A percentile compares a stretch with the other conserved stretches of the same genome.
These are phyloP conservation scores for Fissipunctia ypsillon DNA, from an alignment of 2,888 invertebrate species.

Conservation along the genomic window DNA sequence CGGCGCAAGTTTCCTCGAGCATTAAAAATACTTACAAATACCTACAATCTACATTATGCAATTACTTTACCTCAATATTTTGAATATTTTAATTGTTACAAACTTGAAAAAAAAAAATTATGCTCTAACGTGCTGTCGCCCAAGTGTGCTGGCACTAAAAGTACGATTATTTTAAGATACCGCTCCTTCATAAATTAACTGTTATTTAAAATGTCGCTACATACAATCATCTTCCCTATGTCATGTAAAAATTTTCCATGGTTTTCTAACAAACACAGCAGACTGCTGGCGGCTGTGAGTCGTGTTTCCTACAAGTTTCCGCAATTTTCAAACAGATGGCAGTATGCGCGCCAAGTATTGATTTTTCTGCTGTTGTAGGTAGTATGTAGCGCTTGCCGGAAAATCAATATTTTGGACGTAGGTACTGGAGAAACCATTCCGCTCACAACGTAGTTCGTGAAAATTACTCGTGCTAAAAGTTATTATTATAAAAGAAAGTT, in stretches of 20 bases:
- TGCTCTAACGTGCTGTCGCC: background rate
- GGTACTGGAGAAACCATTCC: conserved; percentile 79
- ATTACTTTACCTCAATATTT: background rate
- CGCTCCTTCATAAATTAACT: background rate
- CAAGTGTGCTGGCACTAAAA: background rate
- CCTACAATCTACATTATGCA: background rate
- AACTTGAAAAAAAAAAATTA: background rate
- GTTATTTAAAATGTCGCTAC: background rate
- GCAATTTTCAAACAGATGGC: conserved; percentile 78
- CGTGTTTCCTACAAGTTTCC: conserved; percentile 30
- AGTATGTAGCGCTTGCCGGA: conserved; percentile 68
- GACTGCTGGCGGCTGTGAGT: background rate
- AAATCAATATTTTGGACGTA: conserved; percentile 85
- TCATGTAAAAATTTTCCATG: background rate
- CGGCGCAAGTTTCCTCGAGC: background rate
- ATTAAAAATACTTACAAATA: background rate
- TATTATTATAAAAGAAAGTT: conserved; percentile 28
- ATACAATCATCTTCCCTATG: background rate
- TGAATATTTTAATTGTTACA: background rate
- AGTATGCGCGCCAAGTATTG: conserved; percentile 80
- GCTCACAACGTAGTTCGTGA: conserved; percentile 69
- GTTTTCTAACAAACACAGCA: conserved; percentile 5
- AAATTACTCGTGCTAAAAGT: conserved; percentile 61
- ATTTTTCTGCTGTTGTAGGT: conserved; percentile 76
- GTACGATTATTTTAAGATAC: background rate